Percentiles rank a stretch among this genome's conserved stretches.
phyloP scores from a whole-genome alignment of 2,888 invertebrate species.

The Limnephilus auricula region DNA sequence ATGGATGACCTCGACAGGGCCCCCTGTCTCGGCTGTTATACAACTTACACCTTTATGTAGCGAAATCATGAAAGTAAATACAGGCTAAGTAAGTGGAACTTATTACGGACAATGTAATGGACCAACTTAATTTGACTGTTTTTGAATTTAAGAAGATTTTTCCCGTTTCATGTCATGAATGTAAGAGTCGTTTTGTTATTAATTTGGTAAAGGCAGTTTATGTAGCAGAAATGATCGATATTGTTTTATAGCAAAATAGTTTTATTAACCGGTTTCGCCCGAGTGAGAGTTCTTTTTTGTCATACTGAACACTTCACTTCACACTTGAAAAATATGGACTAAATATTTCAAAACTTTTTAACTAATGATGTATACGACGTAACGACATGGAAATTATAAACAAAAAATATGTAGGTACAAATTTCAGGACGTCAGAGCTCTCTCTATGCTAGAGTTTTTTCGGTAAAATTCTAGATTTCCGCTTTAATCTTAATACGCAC shows the following conservation, averaged over 20 bases:
- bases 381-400: background rate
- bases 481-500: no score
- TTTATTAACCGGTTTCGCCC: no score
- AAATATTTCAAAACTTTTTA: background rate
- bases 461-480: no score
- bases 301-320: background rate
- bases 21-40: background rate
- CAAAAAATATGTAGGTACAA: background rate
- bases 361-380: background rate
- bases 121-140: background rate
- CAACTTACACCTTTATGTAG: background rate
- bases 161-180: no score
- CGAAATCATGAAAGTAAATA: background rate
- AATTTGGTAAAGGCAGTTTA: background rate
- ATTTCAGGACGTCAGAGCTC: background rate
- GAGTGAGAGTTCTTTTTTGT: background rate
- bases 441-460: no score
- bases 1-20: constrained; percentile 33
- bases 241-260: no score
- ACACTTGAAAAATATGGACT: background rate
- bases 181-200: background rate
- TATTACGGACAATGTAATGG: background rate
- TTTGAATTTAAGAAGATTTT: no score
- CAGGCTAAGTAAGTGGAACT: background rate
- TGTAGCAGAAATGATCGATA: no score